Evolutionary conservation across 2,113 vertebrate species (phyloP).

Genomic region (Cinclus mexicanus): DNA sequence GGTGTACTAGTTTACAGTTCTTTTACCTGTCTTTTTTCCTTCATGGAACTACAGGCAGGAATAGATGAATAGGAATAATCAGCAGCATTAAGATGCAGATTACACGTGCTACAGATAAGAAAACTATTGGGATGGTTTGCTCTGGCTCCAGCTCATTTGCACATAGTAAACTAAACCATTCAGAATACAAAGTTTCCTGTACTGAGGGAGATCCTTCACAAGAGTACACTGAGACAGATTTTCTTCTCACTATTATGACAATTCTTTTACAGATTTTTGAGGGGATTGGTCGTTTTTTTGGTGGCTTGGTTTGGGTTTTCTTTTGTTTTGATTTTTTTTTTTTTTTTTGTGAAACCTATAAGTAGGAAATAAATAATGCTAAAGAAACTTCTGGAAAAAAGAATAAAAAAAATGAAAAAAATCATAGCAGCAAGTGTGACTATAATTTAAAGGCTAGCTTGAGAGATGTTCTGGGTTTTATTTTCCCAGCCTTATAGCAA

Average conservation of each 20-base stretch:
- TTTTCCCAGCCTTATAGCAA: not conserved
- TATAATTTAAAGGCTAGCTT: not conserved
- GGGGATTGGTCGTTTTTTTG: rapidly evolving
- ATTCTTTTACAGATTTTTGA: not conserved
- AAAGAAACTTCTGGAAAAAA: not conserved
- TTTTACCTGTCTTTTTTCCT: not conserved
- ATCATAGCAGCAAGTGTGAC: rapidly evolving
- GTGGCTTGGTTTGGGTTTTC: not conserved
- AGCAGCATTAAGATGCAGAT: not conserved
- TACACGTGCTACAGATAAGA: not conserved
- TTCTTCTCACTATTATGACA: not conserved
- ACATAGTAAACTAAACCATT: not conserved
- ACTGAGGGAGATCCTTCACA: not conserved
- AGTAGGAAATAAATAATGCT: not conserved
- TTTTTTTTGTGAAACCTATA: not conserved
- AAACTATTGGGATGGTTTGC: rapidly evolving
- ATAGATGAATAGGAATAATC: not conserved
- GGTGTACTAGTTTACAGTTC: not conserved
- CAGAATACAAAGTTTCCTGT: not conserved
- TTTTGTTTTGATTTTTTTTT: not conserved
- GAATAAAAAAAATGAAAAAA: no score
- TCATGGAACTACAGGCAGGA: not conserved
- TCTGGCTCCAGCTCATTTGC: not conserved
- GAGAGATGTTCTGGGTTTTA: not conserved
- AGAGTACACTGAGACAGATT: not conserved